These are phyloP conservation scores for Leptinotarsa haldemani DNA, from an alignment of 2,888 invertebrate genomes.

Conservation along the genomic window DNA sequence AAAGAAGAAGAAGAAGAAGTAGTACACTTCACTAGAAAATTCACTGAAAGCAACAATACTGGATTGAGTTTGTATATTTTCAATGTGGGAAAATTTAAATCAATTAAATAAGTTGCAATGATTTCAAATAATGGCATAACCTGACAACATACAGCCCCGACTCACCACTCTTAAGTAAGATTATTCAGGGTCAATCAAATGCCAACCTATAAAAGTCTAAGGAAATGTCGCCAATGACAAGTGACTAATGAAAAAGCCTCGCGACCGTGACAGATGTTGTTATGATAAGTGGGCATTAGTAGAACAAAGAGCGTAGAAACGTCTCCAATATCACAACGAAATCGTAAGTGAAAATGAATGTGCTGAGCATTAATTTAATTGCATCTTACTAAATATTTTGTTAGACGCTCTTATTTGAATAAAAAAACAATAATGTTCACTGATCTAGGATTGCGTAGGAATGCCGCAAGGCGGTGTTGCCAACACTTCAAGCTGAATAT, in stretches of 20 bases:
- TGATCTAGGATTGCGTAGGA: slow-evolving; percentile 28
- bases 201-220: background rate
- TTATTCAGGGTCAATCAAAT: background rate
- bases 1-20: too few relatives aligned
- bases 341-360: slow-evolving; percentile 45
- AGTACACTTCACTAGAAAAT: too few relatives aligned
- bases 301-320: slow-evolving; percentile 16
- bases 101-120: too few relatives aligned
- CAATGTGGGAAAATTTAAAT: too few relatives aligned
- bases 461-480: background rate
- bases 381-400: slow-evolving; percentile 48
- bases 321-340: slow-evolving; percentile 29
- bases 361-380: slow-evolving; percentile 52
- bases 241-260: background rate
- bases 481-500: background rate
- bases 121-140: too few relatives aligned
- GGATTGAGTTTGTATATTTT: too few relatives aligned
- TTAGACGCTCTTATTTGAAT: slow-evolving; percentile 40
- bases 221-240: slow-evolving; percentile 10
- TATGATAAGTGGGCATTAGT: background rate
- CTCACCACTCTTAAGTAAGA: too few relatives aligned
- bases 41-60: too few relatives aligned
- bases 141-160: too few relatives aligned
- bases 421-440: slow-evolving; percentile 43
- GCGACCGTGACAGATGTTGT: slow-evolving; percentile 15